These are phyloP conservation scores for Vulpes ferrilata DNA, from an alignment of 2,113 vertebrate genomes.

Conservation along the genomic window DNA sequence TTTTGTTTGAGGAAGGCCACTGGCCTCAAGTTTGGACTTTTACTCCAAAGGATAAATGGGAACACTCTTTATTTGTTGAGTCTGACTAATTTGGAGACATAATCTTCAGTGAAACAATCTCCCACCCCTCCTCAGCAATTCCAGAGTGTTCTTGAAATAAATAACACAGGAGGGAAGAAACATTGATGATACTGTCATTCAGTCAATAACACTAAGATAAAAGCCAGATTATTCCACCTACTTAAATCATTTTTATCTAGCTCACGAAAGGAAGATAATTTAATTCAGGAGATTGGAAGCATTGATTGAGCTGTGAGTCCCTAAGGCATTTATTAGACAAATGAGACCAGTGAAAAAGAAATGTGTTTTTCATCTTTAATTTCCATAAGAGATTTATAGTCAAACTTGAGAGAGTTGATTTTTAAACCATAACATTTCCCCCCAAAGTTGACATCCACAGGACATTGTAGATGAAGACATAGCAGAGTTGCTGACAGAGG, in stretches of 20 bases:
- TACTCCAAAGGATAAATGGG: neutral
- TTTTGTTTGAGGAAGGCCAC: neutral
- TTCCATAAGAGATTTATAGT: constrained; percentile 71
- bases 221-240: constrained; percentile 67
- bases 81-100: neutral
- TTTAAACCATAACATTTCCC: constrained; percentile 16
- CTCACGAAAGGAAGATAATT: constrained; percentile 69
- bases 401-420: constrained; percentile 16
- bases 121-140: neutral
- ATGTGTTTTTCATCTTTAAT: constrained; percentile 76
- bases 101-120: constrained; percentile 17
- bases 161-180: neutral
- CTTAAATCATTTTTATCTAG: constrained; percentile 75
- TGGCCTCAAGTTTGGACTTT: neutral
- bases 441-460: neutral
- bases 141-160: constrained; percentile 58
- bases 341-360: constrained; percentile 75
- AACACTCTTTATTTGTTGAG: neutral
- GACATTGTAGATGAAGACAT: neutral
- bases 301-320: constrained; percentile 75
- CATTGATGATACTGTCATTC: constrained; percentile 10
- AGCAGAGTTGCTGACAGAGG: neutral
- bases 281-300: constrained; percentile 77
- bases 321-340: constrained; percentile 79
- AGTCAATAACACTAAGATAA: constrained; percentile 60